Conservation (phyloP, 2,797 vertebrate species). For the Tokudaia muenninki region DNA sequence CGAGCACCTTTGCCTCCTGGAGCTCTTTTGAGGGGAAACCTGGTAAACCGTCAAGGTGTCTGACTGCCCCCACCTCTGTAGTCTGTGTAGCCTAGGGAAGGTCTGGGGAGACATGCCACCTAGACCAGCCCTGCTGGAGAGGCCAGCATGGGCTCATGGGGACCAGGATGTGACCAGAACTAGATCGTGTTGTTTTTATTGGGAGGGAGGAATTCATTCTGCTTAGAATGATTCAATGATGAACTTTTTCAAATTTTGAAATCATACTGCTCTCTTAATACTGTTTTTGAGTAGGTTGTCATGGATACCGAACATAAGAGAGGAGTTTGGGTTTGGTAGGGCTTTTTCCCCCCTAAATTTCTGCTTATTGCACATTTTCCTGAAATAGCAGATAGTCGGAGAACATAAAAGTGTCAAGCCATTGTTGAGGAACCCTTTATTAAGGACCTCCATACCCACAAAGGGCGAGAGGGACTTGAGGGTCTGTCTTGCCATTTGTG, state of each 20-base stretch:
- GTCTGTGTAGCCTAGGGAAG: conserved; percentile 76
- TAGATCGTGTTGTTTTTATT: background rate
- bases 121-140: conserved; percentile 56
- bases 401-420: background rate
- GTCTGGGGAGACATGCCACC: conserved; percentile 46
- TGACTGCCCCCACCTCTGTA: conserved; percentile 82
- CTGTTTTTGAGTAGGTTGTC: conserved; percentile 70
- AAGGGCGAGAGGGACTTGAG: no score
- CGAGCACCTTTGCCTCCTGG: conserved; percentile 85
- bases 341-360: background rate
- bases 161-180: background rate
- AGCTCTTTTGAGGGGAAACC: conserved; percentile 86
- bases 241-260: conserved; percentile 37
- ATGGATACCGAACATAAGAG: conserved; percentile 66
- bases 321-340: background rate
- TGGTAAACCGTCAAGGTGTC: conserved; percentile 85
- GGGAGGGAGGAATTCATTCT: background rate
- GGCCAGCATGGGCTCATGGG: background rate
- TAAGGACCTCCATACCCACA: background rate
- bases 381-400: conserved; percentile 4
- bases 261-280: conserved; percentile 42
- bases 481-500: accelerated
- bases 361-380: conserved; percentile 62
- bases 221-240: background rate
- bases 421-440: background rate